phyloP scores from a whole-genome alignment of 2,888 invertebrate species.

The Conus canariensis region DNA sequence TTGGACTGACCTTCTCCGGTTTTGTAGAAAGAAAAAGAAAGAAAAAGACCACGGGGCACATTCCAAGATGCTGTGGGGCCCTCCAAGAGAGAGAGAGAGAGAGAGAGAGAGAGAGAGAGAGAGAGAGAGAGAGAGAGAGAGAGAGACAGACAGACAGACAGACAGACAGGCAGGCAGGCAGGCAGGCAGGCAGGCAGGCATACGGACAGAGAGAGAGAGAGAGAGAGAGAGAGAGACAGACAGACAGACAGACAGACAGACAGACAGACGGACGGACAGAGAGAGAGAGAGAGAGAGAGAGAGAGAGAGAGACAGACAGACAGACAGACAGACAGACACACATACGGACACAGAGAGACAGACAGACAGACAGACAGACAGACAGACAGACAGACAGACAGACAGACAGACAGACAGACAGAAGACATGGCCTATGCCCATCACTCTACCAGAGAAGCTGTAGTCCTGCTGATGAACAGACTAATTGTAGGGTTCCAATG shows the following conservation, averaged over 20 bases:
- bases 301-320: background rate
- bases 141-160: background rate
- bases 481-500: too few species aligned
- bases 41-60: too few species aligned
- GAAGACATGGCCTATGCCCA: too few species aligned
- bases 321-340: background rate
- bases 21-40: too few species aligned
- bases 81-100: background rate
- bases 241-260: background rate
- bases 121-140: background rate
- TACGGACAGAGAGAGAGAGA: background rate
- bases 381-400: too few species aligned
- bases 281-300: background rate
- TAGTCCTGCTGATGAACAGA: too few species aligned
- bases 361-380: background rate
- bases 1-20: too few species aligned
- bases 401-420: background rate
- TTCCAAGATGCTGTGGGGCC: too few species aligned
- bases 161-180: background rate
- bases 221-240: background rate
- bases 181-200: background rate
- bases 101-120: slow-evolving; percentile 10
- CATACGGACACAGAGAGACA: background rate
- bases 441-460: too few species aligned
- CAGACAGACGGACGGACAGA: background rate